These are phyloP conservation scores for Acromyrmex charruanus DNA, from an alignment of 1,140 invertebrate genomes.

Conservation along the genomic window DNA sequence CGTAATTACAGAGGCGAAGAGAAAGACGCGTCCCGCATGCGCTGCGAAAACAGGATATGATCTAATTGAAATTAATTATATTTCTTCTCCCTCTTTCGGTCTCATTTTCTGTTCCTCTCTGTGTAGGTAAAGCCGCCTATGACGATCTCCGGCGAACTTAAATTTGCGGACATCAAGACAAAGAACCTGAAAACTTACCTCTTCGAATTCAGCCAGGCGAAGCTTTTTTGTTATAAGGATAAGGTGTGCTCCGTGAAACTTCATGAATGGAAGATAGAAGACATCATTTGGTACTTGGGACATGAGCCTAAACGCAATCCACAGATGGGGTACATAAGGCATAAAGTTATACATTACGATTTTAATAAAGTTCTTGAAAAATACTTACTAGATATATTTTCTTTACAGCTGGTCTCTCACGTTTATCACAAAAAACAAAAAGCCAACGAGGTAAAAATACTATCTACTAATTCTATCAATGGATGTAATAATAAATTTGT, in stretches of 20 bases:
- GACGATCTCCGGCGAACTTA: slow-evolving; percentile 90
- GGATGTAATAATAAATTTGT: not conserved
- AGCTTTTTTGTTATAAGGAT: slow-evolving; percentile 93
- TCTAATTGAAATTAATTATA: slow-evolving; percentile 79
- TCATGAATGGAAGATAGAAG: slow-evolving; percentile 92
- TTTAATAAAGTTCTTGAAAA: not conserved
- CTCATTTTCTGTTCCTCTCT: not conserved
- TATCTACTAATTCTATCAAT: not conserved
- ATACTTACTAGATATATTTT: slow-evolving; percentile 33
- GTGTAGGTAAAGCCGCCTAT: slow-evolving; percentile 87
- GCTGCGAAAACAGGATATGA: slow-evolving; percentile 81
- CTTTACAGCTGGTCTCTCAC: slow-evolving; percentile 91
- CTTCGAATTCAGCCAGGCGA: slow-evolving; percentile 93
- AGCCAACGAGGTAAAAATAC: slow-evolving; percentile 88
- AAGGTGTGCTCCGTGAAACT: slow-evolving; percentile 89
- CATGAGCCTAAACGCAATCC: slow-evolving; percentile 93
- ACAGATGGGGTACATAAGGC: slow-evolving; percentile 88
- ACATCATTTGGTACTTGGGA: slow-evolving; percentile 94
- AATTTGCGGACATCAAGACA: slow-evolving; percentile 92
- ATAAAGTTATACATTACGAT: not conserved
- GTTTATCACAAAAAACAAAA: slow-evolving; percentile 90
- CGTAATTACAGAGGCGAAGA: slow-evolving; percentile 73
- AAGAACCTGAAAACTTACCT: slow-evolving; percentile 92
- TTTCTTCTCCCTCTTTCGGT: not conserved
- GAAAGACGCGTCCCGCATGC: slow-evolving; percentile 63